Evolutionary conservation across 2,113 vertebrate species (phyloP).

Genomic region (Mobula hypostoma): DNA sequence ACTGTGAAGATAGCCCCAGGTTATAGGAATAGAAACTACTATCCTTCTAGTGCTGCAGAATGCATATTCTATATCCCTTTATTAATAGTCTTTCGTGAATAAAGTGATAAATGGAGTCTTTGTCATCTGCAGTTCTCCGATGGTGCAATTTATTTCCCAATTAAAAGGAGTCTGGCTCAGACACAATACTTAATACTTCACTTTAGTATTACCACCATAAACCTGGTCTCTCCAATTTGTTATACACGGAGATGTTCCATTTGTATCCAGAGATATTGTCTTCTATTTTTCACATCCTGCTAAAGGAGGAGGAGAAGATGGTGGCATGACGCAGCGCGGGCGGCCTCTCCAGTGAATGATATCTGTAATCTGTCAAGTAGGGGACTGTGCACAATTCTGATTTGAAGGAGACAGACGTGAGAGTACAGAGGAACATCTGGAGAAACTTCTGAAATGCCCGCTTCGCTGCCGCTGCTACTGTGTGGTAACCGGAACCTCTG

Average conservation of each 20-base stretch:
- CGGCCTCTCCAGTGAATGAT: no score
- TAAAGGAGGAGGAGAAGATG: no score
- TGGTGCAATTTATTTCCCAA: background rate
- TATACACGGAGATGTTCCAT: background rate
- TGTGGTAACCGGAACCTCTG: no score
- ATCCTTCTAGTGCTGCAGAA: background rate
- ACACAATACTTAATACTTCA: background rate
- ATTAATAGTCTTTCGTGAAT: background rate
- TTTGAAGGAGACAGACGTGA: no score
- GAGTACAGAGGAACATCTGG: no score
- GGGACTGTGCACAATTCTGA: no score
- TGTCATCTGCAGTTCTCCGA: background rate
- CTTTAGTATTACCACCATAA: background rate
- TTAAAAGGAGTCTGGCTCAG: background rate
- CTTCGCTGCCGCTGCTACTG: no score
- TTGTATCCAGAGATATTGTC: background rate
- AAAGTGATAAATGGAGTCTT: background rate
- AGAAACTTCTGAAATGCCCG: no score
- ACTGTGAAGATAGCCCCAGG: background rate
- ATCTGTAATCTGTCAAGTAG: no score
- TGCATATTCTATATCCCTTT: background rate
- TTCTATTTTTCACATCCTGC: background rate
- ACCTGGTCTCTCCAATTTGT: background rate
- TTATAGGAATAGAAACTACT: background rate
- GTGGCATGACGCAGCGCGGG: no score